Evolutionary conservation across 2,888 invertebrate species (phyloP), one percentile per base, ranked within the genome.

Genomic region (Drosophila kanekoi): DNA sequence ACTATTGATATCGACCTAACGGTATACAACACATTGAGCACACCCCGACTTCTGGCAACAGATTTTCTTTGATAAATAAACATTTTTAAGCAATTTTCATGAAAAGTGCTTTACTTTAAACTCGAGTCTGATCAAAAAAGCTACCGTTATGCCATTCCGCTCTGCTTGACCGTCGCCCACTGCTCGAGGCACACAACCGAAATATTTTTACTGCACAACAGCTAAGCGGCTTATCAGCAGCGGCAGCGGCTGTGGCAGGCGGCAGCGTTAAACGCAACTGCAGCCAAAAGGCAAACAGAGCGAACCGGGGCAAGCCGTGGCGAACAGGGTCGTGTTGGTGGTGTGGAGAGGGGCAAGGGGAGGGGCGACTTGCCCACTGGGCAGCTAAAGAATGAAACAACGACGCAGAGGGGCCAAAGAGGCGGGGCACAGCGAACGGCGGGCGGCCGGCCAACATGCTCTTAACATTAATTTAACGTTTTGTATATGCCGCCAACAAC

Each of bases 141-240:
- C 54, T 49, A 18, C 62, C 74, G 68, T 68, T 74, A 48, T 45
- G 68, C 51, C 54, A 56, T 59, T 57, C 52, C 49, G 63, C 44
- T 68, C 40, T 43, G 63, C 72, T 43, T 51, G 48, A 58, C 67
- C 74, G 54, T 62, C 73, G 53, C 71, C 58, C 60, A 72, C 73
- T 37, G 64, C 75, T 65, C 35, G 38, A 53, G 59, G 75, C 73
- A 43, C 38, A 53, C 53, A 73, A 35, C 57, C 57, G 56, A 75
- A 75, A 80, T 81, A 78, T 80, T 83, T 78, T 72, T 64, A 75
- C 60, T 72, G 74, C 84, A 61, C 78, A 74, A 71, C 58, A 61
- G 81, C 53, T 84, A 81, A 82, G 85, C 81, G 67, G 81, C 81
- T 81, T 81, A 81, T 81, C 79, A 65, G 63, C 48, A 49, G 18